A percentile compares a stretch with the other conserved stretches of the same genome.
phyloP scores from a whole-genome alignment of 2,797 vertebrate species.

The Coregonus ussuriensis region DNA sequence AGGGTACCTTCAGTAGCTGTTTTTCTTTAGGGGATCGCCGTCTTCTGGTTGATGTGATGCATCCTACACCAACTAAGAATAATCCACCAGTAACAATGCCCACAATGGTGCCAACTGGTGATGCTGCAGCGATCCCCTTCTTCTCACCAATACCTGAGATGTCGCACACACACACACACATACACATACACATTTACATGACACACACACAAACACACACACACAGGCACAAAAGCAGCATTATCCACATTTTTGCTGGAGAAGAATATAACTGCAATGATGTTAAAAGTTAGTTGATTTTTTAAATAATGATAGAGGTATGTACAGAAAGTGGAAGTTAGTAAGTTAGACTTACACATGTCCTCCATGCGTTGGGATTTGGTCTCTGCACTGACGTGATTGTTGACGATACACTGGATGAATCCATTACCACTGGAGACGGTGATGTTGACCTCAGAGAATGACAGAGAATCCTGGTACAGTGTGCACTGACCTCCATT shows the following conservation, averaged over 20 bases:
- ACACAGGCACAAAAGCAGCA: too few relatives aligned
- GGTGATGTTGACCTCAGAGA: slow-evolving; percentile 38
- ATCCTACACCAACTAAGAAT: neutral
- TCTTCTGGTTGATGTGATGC: neutral
- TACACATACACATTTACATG: neutral
- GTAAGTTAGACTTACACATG: slow-evolving; percentile 41
- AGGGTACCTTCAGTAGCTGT: neutral
- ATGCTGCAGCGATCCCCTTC: neutral
- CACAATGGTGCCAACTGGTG: neutral
- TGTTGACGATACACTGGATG: slow-evolving; percentile 47
- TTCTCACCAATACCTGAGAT: neutral
- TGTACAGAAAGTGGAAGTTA: neutral
- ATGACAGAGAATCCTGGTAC: neutral
- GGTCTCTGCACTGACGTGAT: slow-evolving; percentile 43
- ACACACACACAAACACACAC: neutral
- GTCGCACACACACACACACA: neutral
- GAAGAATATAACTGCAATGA: neutral
- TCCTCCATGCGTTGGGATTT: neutral
- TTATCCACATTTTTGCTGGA: neutral
- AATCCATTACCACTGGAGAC: neutral
- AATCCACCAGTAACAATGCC: neutral
- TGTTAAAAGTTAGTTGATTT: neutral
- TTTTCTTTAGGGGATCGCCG: neutral
- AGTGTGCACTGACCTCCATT: fast-evolving
- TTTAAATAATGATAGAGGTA: neutral